Percentiles rank a stretch among this genome's conserved stretches.
phyloP scores from a whole-genome alignment of 2,888 invertebrate species.

The Pteria penguin region DNA sequence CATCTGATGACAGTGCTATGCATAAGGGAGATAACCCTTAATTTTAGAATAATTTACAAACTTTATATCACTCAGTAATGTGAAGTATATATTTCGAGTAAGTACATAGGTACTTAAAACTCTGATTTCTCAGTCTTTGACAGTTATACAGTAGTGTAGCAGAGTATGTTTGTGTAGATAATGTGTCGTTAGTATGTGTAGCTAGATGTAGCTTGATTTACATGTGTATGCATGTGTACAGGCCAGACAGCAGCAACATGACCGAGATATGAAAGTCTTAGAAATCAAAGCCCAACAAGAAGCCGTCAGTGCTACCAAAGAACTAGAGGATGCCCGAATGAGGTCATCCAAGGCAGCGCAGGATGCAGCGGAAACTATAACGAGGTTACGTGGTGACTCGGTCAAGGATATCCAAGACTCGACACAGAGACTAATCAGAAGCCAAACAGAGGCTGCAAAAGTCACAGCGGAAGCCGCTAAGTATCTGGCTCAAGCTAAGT shows the following conservation, averaged over 20 bases:
- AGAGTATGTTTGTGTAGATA: too few species aligned
- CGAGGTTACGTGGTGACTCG: conserved; percentile 54
- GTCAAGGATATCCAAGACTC: conserved; percentile 56
- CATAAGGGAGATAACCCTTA: too few species aligned
- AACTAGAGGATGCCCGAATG: conserved; percentile 63
- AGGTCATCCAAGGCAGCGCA: conserved; percentile 58
- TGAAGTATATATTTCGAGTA: too few species aligned
- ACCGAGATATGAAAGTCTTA: conserved; percentile 68
- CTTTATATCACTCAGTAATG: too few species aligned
- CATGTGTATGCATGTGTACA: conserved; percentile 16
- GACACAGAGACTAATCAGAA: conserved; percentile 52
- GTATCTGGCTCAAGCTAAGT: conserved; percentile 53
- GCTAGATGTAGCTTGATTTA: too few species aligned
- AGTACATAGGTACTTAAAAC: too few species aligned
- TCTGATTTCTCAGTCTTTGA: too few species aligned
- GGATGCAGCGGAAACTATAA: conserved; percentile 58
- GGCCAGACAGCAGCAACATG: conserved; percentile 74
- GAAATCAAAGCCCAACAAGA: conserved; percentile 70
- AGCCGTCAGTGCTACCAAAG: conserved; percentile 64
- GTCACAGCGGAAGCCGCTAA: conserved; percentile 70
- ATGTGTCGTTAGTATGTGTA: too few species aligned
- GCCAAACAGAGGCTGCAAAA: conserved; percentile 66
- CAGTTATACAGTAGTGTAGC: too few species aligned
- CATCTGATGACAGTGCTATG: too few species aligned
- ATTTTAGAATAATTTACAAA: too few species aligned